Conservation (phyloP, 1,140 invertebrate species). For the Zelostemma sp. region DNA sequence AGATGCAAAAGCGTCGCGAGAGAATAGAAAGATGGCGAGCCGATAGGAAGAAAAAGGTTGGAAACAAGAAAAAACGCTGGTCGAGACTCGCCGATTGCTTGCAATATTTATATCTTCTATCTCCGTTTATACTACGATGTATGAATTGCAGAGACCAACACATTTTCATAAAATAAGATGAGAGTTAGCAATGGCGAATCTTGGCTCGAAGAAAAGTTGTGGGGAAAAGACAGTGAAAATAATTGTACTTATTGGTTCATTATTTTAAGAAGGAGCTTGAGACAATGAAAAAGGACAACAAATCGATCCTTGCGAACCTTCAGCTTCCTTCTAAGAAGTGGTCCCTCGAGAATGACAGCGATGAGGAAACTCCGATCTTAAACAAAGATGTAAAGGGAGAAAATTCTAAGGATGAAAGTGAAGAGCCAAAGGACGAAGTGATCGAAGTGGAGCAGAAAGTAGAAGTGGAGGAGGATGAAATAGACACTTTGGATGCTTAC, state of each 20-base stretch:
- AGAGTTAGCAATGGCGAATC: too few relatives aligned
- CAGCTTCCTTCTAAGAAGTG: constrained; percentile 84
- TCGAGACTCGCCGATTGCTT: too few relatives aligned
- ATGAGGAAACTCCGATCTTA: constrained; percentile 72
- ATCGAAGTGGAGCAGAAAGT: constrained; percentile 70
- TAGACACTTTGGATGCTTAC: constrained; percentile 96
- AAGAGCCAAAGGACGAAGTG: constrained; percentile 71
- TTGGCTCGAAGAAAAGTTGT: too few relatives aligned
- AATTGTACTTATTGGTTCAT: too few relatives aligned
- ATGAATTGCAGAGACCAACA: too few relatives aligned
- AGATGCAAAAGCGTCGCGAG: constrained; percentile 97
- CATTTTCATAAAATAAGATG: too few relatives aligned
- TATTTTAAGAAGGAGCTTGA: constrained; percentile 81
- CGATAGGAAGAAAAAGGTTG: constrained; percentile 76
- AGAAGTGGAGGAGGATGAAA: constrained; percentile 77
- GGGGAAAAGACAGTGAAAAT: too few relatives aligned
- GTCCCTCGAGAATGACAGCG: constrained; percentile 93
- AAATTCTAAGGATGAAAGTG: constrained; percentile 71
- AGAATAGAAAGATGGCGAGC: constrained; percentile 70
- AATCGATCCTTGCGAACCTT: constrained; percentile 73
- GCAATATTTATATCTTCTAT: too few relatives aligned
- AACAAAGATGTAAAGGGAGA: constrained; percentile 71
- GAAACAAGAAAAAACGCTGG: too few relatives aligned
- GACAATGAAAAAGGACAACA: constrained; percentile 80
- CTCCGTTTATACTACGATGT: too few relatives aligned